These are phyloP conservation scores for Pseudomyrmex concolor DNA, from an alignment of 1,140 invertebrate genomes.

Conservation along the genomic window DNA sequence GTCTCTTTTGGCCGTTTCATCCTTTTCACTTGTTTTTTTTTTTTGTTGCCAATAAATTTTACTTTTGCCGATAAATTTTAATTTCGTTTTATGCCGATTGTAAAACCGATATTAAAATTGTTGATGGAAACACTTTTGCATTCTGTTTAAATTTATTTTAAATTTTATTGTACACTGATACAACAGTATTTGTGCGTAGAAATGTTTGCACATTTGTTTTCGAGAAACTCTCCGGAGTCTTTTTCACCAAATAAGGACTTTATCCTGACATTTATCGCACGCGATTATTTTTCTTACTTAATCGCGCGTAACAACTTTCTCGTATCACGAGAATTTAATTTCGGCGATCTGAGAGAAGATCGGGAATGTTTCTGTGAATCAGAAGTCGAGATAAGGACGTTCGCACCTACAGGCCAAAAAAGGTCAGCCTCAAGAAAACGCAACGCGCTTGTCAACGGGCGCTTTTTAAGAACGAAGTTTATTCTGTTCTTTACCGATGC, in stretches of 20 bases:
- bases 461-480: slow-evolving; percentile 4
- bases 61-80: not conserved
- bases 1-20: too few species aligned
- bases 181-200: not conserved
- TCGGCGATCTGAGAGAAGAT: not conserved
- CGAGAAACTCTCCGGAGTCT: slow-evolving; percentile 11
- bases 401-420: slow-evolving; percentile 26
- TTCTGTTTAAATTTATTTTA: too few species aligned
- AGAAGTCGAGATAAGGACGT: not conserved
- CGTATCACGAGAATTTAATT: slow-evolving; percentile 18
- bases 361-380: slow-evolving; percentile 16
- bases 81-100: too few species aligned
- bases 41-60: not conserved
- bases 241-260: slow-evolving; percentile 38
- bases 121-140: too few species aligned
- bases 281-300: slow-evolving; percentile 41
- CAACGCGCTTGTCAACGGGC: not conserved
- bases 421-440: not conserved
- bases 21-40: too few species aligned
- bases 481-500: slow-evolving; percentile 14
- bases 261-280: slow-evolving; percentile 8
- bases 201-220: not conserved
- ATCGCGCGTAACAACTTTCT: slow-evolving; percentile 1
- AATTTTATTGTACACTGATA: not conserved
- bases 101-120: too few species aligned